Conservation (phyloP, 2,113 vertebrate species). For the Tupaia tana region DNA sequence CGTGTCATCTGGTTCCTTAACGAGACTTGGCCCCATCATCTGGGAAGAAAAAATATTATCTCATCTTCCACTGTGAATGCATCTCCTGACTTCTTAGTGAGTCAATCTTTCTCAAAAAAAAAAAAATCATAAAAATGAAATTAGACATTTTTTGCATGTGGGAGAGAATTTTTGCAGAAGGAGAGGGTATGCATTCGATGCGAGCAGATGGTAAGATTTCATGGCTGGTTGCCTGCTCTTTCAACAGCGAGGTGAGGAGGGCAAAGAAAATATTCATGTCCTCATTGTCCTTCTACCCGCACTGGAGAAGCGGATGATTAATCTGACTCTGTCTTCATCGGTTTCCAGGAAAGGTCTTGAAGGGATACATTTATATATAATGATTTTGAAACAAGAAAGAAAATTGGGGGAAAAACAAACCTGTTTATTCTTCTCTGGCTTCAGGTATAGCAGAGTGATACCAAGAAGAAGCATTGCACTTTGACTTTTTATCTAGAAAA, state of each 20-base stretch:
- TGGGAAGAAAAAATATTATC: too few relatives aligned
- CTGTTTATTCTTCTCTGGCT: neutral
- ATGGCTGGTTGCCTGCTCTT: neutral
- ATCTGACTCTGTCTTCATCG: neutral
- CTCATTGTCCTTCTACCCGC: neutral
- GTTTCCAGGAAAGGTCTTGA: neutral
- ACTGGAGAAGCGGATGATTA: fast-evolving
- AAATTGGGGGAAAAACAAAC: neutral
- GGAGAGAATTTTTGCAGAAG: neutral
- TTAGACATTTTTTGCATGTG: neutral
- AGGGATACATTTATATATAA: too few relatives aligned
- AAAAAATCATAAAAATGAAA: neutral
- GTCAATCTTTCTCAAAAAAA: neutral
- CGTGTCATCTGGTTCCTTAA: neutral
- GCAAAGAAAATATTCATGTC: neutral
- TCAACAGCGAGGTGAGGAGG: neutral
- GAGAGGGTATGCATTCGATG: neutral
- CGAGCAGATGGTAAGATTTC: neutral
- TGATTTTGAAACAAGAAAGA: neutral
- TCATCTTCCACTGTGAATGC: neutral
- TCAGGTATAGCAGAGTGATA: neutral
- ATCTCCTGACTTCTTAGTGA: neutral
- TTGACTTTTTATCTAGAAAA: neutral
- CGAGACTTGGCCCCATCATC: neutral
- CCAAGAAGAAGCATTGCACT: neutral